Percentiles rank a stretch among this genome's conserved stretches.
phyloP scores from a whole-genome alignment of 2,113 vertebrate genomes.

The Isurus oxyrinchus region DNA sequence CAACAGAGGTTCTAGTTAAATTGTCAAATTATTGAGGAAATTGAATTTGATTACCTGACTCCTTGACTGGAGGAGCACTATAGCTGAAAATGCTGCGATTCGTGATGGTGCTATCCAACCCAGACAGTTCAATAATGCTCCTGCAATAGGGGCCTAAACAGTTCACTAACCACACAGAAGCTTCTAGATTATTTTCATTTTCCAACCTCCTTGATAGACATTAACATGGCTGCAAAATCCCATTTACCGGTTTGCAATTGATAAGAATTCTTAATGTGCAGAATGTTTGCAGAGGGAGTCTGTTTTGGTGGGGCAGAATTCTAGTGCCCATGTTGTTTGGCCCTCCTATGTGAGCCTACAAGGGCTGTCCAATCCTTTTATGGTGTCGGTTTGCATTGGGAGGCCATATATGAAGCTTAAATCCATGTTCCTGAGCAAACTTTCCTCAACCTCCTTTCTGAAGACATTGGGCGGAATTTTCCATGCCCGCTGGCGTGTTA shows the following conservation, averaged over 20 bases:
- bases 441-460: background rate
- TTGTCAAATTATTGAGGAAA: background rate
- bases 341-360: background rate
- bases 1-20: background rate
- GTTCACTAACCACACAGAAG: background rate
- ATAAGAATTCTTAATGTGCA: background rate
- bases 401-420: background rate
- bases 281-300: background rate
- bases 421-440: background rate
- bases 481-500: no score
- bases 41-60: background rate
- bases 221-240: background rate
- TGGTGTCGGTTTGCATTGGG: background rate
- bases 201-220: background rate
- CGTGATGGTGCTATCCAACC: background rate
- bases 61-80: background rate
- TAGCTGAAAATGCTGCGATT: background rate
- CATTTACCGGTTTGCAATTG: background rate
- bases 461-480: background rate
- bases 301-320: background rate
- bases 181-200: background rate
- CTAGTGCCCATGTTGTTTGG: accelerated
- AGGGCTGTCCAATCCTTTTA: background rate
- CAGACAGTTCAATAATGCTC: background rate
- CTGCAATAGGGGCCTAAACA: background rate